phyloP scores from a whole-genome alignment of 2,113 vertebrate species.

The Scomber japonicus region DNA sequence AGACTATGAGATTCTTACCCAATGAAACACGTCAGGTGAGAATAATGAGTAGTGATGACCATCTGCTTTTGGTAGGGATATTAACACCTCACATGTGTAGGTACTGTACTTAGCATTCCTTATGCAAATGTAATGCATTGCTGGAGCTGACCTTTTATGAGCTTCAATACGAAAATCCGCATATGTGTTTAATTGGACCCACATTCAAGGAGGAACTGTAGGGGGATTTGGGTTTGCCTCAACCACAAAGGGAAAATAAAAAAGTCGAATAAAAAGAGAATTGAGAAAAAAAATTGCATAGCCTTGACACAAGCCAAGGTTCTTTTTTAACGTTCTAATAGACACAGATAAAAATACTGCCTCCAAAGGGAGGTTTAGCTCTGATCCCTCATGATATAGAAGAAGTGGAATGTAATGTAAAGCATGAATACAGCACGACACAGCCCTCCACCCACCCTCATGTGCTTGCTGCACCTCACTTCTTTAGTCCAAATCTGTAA shows the following conservation, averaged over 20 bases:
- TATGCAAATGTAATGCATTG: slow-evolving; percentile 78
- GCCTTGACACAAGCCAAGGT: slow-evolving; percentile 66
- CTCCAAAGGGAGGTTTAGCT: slow-evolving; percentile 63
- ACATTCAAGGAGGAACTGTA: slow-evolving; percentile 71
- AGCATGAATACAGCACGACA: slow-evolving; percentile 44
- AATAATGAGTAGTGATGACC: slow-evolving; percentile 50
- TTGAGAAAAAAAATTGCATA: slow-evolving; percentile 34
- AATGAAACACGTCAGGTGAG: slow-evolving; percentile 36
- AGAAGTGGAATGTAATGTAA: slow-evolving; percentile 69
- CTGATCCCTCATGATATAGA: slow-evolving; percentile 70
- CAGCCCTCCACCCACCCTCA: slow-evolving; percentile 40
- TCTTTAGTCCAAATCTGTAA: slow-evolving; percentile 82
- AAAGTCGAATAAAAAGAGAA: slow-evolving; percentile 42
- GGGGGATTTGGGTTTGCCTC: slow-evolving; percentile 72
- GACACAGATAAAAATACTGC: slow-evolving; percentile 63
- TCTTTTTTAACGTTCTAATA: slow-evolving; percentile 60
- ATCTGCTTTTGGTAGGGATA: slow-evolving; percentile 74
- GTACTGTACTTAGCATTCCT: slow-evolving; percentile 69
- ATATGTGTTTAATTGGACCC: slow-evolving; percentile 84
- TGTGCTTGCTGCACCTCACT: slow-evolving; percentile 67
- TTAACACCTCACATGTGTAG: slow-evolving; percentile 73
- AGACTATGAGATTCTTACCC: slow-evolving; percentile 18
- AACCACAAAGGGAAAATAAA: slow-evolving; percentile 77
- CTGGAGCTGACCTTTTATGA: slow-evolving; percentile 72
- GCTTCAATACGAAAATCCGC: slow-evolving; percentile 79